A percentile compares a stretch with the other conserved stretches of the same genome.
phyloP scores from a whole-genome alignment of 2,113 vertebrate species.

The Polypterus senegalus region DNA sequence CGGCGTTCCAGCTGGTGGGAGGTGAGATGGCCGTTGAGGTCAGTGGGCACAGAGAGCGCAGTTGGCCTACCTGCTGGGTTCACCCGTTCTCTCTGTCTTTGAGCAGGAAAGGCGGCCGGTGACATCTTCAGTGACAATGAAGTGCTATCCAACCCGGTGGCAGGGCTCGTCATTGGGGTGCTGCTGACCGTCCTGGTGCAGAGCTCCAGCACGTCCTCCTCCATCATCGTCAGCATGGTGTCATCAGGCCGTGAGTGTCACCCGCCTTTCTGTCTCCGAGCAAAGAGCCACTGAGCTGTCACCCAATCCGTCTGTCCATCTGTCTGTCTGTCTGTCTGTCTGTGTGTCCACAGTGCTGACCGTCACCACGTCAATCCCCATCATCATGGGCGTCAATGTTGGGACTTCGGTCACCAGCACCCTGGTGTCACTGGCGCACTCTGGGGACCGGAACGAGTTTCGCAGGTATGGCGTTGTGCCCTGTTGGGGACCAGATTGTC shows the following conservation, averaged over 20 bases:
- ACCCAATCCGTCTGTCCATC: too few species aligned
- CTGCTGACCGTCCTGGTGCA: conserved; percentile 14
- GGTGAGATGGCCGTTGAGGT: not conserved
- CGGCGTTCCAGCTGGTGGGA: conserved; percentile 7
- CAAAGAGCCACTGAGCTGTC: not conserved
- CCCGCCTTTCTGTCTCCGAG: not conserved
- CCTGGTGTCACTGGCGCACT: conserved; percentile 10
- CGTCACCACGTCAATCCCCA: conserved; percentile 11
- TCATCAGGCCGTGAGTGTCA: conserved; percentile 8
- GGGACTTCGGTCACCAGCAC: conserved; percentile 15
- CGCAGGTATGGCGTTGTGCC: conserved; percentile 6
- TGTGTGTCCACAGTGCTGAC: conserved; percentile 4
- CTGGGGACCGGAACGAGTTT: conserved; percentile 10
- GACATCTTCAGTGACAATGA: conserved; percentile 14
- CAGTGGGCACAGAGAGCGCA: too few species aligned
- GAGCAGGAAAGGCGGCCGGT: conserved; percentile 9
- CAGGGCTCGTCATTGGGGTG: conserved; percentile 10
- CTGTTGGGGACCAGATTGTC: not conserved
- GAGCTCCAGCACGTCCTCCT: conserved; percentile 15
- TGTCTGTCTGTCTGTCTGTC: not conserved
- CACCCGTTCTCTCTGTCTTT: conserved; percentile 1
- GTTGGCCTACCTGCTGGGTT: not conserved
- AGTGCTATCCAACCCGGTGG: conserved; percentile 9
- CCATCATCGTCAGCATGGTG: conserved; percentile 16
- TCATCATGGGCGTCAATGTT: conserved; percentile 14